A percentile compares a stretch with the other conserved stretches of the same genome.
These are phyloP conservation scores for Ibidorhyncha struthersii DNA, from an alignment of 2,113 vertebrate species.

Conservation along the genomic window DNA sequence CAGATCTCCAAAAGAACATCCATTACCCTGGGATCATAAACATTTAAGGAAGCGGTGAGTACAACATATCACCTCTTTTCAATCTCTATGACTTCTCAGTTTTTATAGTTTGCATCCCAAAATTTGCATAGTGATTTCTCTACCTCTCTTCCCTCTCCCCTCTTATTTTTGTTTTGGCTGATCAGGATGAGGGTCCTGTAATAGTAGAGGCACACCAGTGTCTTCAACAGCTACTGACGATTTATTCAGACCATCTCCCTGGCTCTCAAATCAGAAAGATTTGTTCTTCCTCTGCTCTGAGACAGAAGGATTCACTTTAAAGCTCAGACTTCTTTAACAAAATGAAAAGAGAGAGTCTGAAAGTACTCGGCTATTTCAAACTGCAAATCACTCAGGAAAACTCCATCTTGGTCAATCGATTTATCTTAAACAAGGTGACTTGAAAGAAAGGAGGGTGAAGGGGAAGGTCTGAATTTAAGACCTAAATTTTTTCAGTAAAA, in stretches of 20 bases:
- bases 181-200: not conserved
- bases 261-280: not conserved
- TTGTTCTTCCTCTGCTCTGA: not conserved
- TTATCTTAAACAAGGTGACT: not conserved
- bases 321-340: slow-evolving; percentile 3
- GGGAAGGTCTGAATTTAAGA: not conserved
- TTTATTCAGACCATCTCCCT: not conserved
- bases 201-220: not conserved
- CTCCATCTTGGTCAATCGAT: not conserved
- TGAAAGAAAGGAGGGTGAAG: not conserved
- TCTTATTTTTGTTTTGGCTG: not conserved
- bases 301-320: not conserved
- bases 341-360: slow-evolving; percentile 11
- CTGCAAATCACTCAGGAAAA: not conserved
- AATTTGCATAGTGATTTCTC: not conserved
- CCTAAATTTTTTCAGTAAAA: not conserved
- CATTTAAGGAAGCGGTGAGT: not conserved
- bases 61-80: not conserved
- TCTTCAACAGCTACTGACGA: not conserved
- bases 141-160: rapidly evolving
- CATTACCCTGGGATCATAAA: not conserved
- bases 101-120: not conserved
- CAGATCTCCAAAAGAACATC: not conserved
- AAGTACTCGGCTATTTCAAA: not conserved
- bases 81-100: not conserved